Evolutionary conservation across 2,888 invertebrate species (phyloP).

Genomic region (Dasypogon diadema): DNA sequence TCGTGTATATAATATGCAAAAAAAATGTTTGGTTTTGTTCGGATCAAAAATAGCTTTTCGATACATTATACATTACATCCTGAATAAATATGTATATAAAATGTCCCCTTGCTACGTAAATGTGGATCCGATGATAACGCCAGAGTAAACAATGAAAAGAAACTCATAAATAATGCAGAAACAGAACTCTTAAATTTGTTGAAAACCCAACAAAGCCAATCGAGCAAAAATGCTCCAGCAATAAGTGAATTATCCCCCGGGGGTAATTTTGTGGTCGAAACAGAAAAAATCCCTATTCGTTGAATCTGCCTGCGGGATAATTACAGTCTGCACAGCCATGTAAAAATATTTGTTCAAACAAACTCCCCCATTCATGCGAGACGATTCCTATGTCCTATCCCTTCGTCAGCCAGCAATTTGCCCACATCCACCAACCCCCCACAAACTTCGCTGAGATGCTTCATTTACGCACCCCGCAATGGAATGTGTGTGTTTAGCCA

Average conservation of each 20-base stretch:
- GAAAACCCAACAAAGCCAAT: conserved; percentile 34
- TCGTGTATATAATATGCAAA: not conserved
- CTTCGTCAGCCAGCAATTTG: not conserved
- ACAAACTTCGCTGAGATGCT: conserved; percentile 21
- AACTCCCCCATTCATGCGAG: not conserved
- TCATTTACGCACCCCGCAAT: conserved; percentile 39
- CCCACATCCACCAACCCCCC: not conserved
- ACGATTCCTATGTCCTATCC: not conserved
- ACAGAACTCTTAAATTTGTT: conserved; percentile 41
- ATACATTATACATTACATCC: conserved; percentile 20
- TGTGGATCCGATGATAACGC: conserved; percentile 16
- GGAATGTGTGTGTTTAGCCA: conserved; percentile 45
- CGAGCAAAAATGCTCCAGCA: conserved; percentile 13
- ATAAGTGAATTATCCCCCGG: conserved; percentile 44
- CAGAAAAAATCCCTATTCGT: conserved; percentile 4
- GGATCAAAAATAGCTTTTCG: conserved; percentile 14
- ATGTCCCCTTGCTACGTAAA: conserved; percentile 5
- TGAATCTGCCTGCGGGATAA: conserved; percentile 27
- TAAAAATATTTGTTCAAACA: conserved; percentile 44
- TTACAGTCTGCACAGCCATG: conserved; percentile 37
- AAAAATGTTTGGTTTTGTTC: not conserved
- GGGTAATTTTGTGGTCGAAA: conserved; percentile 7
- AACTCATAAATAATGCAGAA: conserved; percentile 40
- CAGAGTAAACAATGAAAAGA: conserved; percentile 22
- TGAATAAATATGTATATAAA: conserved; percentile 14